Evolutionary conservation across 2,113 vertebrate species (phyloP).

Genomic region (Cyphomyrus discorhynchus): DNA sequence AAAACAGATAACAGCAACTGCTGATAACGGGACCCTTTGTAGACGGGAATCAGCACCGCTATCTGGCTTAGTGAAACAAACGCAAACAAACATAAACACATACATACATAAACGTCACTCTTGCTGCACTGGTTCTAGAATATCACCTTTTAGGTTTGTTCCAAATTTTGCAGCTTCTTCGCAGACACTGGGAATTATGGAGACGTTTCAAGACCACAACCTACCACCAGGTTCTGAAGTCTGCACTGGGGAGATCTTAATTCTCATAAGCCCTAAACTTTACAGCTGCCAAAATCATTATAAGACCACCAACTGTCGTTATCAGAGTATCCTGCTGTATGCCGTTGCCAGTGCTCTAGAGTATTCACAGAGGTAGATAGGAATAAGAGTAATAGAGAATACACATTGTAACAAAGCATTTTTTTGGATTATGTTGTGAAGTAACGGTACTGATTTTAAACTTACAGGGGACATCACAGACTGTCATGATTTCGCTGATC

Average conservation of each 20-base stretch:
- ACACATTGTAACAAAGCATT: neutral
- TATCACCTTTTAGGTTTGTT: neutral
- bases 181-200: neutral
- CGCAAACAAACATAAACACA: neutral
- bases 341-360: neutral
- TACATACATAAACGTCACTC: neutral
- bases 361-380: neutral
- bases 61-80: neutral
- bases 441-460: neutral
- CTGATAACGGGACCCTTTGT: neutral
- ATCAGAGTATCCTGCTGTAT: neutral
- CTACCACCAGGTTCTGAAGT: neutral
- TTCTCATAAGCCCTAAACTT: conserved; percentile 19
- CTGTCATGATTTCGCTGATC: neutral
- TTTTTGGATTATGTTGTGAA: neutral
- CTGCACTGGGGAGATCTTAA: neutral
- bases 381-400: neutral
- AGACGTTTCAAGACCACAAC: neutral
- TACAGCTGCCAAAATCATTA: conserved; percentile 20
- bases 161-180: neutral
- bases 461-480: neutral
- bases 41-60: neutral
- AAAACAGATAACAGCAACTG: neutral
- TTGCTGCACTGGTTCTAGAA: neutral
- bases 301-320: conserved; percentile 14